These are phyloP conservation scores for Scaptomyza montana DNA, from an alignment of 1,140 invertebrate genomes.

Conservation along the genomic window DNA sequence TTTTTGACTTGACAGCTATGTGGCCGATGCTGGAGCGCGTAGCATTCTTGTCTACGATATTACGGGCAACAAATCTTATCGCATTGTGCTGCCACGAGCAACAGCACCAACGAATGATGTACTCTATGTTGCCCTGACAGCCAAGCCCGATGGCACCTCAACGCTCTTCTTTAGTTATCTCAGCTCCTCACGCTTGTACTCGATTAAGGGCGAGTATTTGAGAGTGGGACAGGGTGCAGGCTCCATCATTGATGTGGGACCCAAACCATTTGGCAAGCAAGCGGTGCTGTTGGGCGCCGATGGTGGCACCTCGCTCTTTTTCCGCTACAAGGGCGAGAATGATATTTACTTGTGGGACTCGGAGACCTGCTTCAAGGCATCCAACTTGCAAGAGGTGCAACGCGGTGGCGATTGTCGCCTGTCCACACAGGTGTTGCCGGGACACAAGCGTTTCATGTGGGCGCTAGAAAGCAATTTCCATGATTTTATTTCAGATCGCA, in stretches of 20 bases:
- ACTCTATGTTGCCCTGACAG: slow-evolving; percentile 85
- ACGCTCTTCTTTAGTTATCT: slow-evolving; percentile 87
- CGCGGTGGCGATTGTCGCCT: slow-evolving; percentile 86
- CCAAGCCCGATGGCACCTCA: slow-evolving; percentile 84
- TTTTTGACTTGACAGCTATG: slow-evolving; percentile 73
- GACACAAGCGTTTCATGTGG: slow-evolving; percentile 86
- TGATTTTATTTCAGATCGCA: slow-evolving; percentile 86
- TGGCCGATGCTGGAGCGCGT: slow-evolving; percentile 86
- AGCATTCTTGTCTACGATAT: slow-evolving; percentile 87
- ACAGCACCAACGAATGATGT: slow-evolving; percentile 85
- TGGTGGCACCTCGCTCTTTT: slow-evolving; percentile 85
- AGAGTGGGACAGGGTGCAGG: slow-evolving; percentile 84
- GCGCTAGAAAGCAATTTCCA: slow-evolving; percentile 87
- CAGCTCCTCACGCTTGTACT: slow-evolving; percentile 85
- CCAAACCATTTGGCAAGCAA: slow-evolving; percentile 84
- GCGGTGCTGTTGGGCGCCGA: slow-evolving; percentile 87
- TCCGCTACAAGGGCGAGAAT: slow-evolving; percentile 86
- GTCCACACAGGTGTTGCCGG: slow-evolving; percentile 86
- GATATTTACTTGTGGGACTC: slow-evolving; percentile 87
- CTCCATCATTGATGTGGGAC: slow-evolving; percentile 85
- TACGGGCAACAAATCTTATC: slow-evolving; percentile 84
- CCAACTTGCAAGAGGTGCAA: slow-evolving; percentile 86
- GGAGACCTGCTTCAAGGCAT: slow-evolving; percentile 85
- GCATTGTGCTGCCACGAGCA: slow-evolving; percentile 85
- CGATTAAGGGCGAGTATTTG: slow-evolving; percentile 85